Base-by-base conservation (phyloP, 2,113 vertebrate species). In the Limnothrissa miodon region DNA sequence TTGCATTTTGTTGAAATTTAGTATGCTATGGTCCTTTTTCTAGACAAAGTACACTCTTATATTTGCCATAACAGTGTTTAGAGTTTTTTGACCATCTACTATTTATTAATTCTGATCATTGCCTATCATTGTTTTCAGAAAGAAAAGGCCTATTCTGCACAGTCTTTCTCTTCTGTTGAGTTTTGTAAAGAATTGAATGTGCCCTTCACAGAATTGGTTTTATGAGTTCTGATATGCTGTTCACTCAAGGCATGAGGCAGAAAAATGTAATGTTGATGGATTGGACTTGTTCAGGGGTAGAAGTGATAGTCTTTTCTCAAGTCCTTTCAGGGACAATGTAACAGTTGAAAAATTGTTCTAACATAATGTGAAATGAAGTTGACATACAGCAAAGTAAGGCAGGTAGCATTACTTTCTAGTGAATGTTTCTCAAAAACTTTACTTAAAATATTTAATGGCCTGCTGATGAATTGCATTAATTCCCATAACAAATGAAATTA, bases 281-380 rank as follows among this genome's bases (percentile, higher is more conserved):
- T 82, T 62, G 7, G 66, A 44, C 81, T 45, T 0, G 25, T 82
- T 85, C 51, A 4, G 51, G 19, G 23, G 85, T 89, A 51, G 51
- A 87, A 53, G 79, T 85, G 85, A 86, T 79, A 80, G 86, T 66
- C 44, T 84, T n/a, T 51, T 11, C 59, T 15, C 78, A 82, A 87
- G 84, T 87, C 83, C 85, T 83, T 90, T 56, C 81, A 80, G 48
- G 85, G 87, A 82, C 2, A 23, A 33, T 5, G 80, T 89, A 89
- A 90, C 88, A 82, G 84, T 88, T 86, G 81, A 81, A 84, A 87
- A 85, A 87, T 86, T 90, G 87, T 84, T 87, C 81, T 88, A 87
- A 86, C 83, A 39, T 81, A 80, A 85, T 85, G 82, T 83, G 83
- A 85, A 87, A 85, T 15, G 51, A 89, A 88, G 82, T 25, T 13